Evolutionary conservation across 2,888 invertebrate species (phyloP).

Genomic region (Hanleya hanleyi): DNA sequence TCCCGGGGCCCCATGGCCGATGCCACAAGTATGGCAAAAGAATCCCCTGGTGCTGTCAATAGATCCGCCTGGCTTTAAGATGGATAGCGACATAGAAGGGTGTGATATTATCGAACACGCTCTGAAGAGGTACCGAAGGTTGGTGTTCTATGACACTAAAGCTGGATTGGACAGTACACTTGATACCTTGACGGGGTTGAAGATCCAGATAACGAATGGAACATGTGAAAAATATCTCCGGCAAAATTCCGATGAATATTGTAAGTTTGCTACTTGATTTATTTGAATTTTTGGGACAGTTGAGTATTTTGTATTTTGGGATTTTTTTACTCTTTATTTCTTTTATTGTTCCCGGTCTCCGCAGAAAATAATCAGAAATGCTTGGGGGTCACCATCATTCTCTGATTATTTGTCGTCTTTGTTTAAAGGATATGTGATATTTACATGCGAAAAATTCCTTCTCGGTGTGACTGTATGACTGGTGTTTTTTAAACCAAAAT

Average conservation of each 20-base stretch:
- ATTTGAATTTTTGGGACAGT: not conserved
- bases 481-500: not conserved
- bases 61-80: constrained; percentile 44
- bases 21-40: constrained; percentile 50
- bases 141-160: constrained; percentile 26
- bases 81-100: constrained; percentile 37
- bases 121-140: constrained; percentile 49
- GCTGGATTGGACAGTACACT: not conserved
- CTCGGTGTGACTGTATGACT: not conserved
- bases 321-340: not conserved
- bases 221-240: constrained; percentile 35
- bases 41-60: constrained; percentile 37
- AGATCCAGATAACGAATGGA: constrained; percentile 15
- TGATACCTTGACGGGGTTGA: constrained; percentile 8
- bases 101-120: constrained; percentile 67
- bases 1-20: constrained; percentile 68
- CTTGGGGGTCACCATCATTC: no score
- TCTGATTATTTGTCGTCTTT: no score
- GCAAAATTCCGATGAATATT: constrained; percentile 44
- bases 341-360: no score
- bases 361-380: no score
- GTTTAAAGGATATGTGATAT: no score
- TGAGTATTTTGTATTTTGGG: not conserved
- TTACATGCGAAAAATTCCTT: not conserved
- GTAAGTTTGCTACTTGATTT: constrained; percentile 29